phyloP scores from a whole-genome alignment of 2,888 invertebrate genomes.

The Megaustenia siamemsis region DNA sequence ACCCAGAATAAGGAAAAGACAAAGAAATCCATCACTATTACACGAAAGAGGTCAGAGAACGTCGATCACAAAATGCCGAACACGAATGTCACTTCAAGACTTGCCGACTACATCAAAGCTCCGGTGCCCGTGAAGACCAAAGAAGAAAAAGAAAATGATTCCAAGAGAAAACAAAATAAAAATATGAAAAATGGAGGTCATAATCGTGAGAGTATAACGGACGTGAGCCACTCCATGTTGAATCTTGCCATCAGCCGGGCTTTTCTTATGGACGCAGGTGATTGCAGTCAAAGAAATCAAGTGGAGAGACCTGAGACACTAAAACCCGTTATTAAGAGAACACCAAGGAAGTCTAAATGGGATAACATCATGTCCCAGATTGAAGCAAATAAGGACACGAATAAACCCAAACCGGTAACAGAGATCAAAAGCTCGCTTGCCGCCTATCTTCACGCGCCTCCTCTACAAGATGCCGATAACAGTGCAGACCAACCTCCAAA shows the following conservation, averaged over 20 bases:
- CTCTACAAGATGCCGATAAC: slow-evolving; percentile 44
- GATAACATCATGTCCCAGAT: slow-evolving; percentile 75
- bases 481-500: not conserved
- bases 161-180: slow-evolving; percentile 64
- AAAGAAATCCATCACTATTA: slow-evolving; percentile 18
- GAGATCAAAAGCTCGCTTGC: slow-evolving; percentile 92
- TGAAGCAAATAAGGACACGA: slow-evolving; percentile 82
- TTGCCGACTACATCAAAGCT: slow-evolving; percentile 72
- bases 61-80: slow-evolving; percentile 72
- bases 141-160: slow-evolving; percentile 67
- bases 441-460: slow-evolving; percentile 62
- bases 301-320: slow-evolving; percentile 66
- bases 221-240: slow-evolving; percentile 14
- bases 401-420: slow-evolving; percentile 82
- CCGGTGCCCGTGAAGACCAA: slow-evolving; percentile 66
- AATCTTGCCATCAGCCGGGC: not conserved
- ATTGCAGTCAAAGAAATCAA: not conserved
- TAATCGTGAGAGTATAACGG: slow-evolving; percentile 56
- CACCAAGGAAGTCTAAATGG: slow-evolving; percentile 76
- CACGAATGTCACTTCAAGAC: slow-evolving; percentile 66
- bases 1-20: not conserved
- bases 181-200: slow-evolving; percentile 63
- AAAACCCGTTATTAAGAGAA: slow-evolving; percentile 72
- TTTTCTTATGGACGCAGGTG: slow-evolving; percentile 6
- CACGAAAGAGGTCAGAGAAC: slow-evolving; percentile 58